phyloP scores from a whole-genome alignment of 2,888 invertebrate genomes.

The Polymixis flavicincta region DNA sequence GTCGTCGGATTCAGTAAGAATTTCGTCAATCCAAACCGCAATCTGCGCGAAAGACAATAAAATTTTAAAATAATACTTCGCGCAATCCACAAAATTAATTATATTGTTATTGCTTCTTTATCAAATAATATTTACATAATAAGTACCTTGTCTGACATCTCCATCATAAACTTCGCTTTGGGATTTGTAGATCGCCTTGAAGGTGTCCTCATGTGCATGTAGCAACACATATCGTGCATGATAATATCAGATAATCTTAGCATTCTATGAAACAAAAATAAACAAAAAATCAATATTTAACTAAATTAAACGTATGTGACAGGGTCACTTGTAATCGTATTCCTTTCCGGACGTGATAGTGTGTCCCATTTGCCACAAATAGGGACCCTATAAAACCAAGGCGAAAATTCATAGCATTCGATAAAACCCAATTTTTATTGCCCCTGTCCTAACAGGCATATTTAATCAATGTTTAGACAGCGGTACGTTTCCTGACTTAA shows the following conservation, averaged over 20 bases:
- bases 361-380: too few relatives aligned
- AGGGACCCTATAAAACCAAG: too few relatives aligned
- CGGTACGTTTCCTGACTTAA: too few relatives aligned
- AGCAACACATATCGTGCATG: slow-evolving; percentile 79
- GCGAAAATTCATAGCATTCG: too few relatives aligned
- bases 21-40: slow-evolving; percentile 87
- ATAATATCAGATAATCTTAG: slow-evolving; percentile 84
- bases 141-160: slow-evolving; percentile 86
- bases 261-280: slow-evolving; percentile 75
- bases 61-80: not conserved
- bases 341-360: too few relatives aligned
- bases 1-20: slow-evolving; percentile 85
- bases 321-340: too few relatives aligned
- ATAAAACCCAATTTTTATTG: too few relatives aligned
- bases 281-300: not conserved
- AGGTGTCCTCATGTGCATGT: slow-evolving; percentile 79
- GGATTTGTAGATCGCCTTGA: slow-evolving; percentile 75
- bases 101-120: not conserved
- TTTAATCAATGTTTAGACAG: too few relatives aligned
- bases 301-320: not conserved
- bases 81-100: not conserved
- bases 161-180: slow-evolving; percentile 84
- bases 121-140: too few relatives aligned
- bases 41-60: slow-evolving; percentile 69
- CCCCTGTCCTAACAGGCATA: too few relatives aligned